A percentile compares a stretch with the other conserved stretches of the same genome.
Conservation (phyloP, 2,113 vertebrate genomes). For the Pyrgilauda ruficollis region DNA sequence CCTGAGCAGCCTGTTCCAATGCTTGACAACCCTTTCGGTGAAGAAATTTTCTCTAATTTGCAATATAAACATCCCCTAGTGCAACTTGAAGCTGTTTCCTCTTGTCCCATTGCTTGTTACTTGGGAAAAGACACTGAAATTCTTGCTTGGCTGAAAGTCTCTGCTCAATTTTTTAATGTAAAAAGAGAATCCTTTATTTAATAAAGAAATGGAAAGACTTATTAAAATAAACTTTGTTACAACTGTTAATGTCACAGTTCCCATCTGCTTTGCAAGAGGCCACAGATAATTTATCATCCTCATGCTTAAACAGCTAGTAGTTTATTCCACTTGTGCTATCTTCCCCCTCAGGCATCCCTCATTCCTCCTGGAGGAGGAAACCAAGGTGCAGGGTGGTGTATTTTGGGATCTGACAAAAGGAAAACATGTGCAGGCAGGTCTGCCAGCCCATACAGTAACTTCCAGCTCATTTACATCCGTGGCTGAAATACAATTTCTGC, state of each 20-base stretch:
- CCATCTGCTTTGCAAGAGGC: background rate
- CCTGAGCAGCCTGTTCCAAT: background rate
- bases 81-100: background rate
- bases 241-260: background rate
- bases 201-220: background rate
- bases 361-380: background rate
- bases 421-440: background rate
- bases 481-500: background rate
- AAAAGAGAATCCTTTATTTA: background rate
- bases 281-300: background rate
- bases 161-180: background rate
- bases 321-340: background rate
- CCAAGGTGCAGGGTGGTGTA: background rate
- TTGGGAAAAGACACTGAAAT: background rate
- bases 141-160: background rate
- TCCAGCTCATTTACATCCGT: background rate
- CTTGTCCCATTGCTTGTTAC: background rate
- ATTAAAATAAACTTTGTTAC: background rate
- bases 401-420: conserved; percentile 4
- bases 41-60: background rate
- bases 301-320: background rate
- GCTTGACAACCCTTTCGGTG: background rate
- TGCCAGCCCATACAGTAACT: background rate
- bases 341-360: background rate
- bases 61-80: background rate